Percentiles rank a stretch among this genome's conserved stretches.
phyloP scores from a whole-genome alignment of 2,888 invertebrate species.

The Drosophila merina region DNA sequence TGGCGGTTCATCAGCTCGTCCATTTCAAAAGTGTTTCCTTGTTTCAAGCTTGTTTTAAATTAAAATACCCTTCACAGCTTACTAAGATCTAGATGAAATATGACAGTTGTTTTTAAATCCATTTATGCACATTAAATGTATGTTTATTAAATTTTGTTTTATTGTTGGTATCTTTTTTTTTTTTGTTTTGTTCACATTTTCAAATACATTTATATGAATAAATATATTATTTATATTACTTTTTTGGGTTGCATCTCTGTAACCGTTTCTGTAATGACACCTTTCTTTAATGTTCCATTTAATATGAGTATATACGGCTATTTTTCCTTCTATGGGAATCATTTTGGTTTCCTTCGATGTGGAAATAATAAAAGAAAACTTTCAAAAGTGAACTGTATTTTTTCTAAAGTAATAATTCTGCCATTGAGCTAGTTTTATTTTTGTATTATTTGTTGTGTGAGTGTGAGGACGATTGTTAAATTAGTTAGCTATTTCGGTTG shows the following conservation, averaged over 20 bases:
- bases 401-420: constrained; percentile 40
- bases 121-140: constrained; percentile 4
- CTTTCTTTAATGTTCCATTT: constrained; percentile 52
- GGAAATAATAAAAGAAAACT: constrained; percentile 45
- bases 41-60: background rate
- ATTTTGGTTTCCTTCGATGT: constrained; percentile 43
- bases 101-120: background rate
- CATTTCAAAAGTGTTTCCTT: background rate
- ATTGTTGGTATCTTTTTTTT: constrained; percentile 64
- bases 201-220: constrained; percentile 80
- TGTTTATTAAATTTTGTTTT: constrained; percentile 77
- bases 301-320: constrained; percentile 41
- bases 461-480: constrained; percentile 39
- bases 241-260: constrained; percentile 45
- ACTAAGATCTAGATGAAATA: background rate
- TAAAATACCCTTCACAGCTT: background rate
- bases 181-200: constrained; percentile 76
- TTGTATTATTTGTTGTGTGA: constrained; percentile 49
- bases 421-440: constrained; percentile 42
- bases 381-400: constrained; percentile 27
- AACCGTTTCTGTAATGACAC: constrained; percentile 52
- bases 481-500: constrained; percentile 41
- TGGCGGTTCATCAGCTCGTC: constrained; percentile 11
- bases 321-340: constrained; percentile 29
- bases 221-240: constrained; percentile 73